Conservation (phyloP, 2,113 vertebrate genomes). For the Pogonocichla stellata region DNA sequence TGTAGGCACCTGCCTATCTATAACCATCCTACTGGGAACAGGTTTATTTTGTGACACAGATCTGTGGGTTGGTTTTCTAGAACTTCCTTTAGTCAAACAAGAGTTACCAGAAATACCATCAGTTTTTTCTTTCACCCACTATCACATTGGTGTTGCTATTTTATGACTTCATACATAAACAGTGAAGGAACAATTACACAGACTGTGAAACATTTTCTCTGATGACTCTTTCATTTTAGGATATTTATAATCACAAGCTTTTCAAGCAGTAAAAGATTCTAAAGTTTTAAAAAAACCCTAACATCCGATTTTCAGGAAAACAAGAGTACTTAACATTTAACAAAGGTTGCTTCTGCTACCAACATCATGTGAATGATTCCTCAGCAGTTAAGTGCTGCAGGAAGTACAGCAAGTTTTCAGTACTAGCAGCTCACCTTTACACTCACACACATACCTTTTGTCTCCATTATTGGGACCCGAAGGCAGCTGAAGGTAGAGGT, state of each 20-base stretch:
- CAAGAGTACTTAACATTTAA: not conserved
- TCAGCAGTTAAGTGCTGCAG: not conserved
- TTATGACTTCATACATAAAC: conserved; percentile 7
- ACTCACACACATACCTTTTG: conserved; percentile 84
- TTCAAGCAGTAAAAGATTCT: not conserved
- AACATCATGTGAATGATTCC: not conserved
- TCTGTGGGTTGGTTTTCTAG: not conserved
- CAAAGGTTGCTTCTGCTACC: not conserved
- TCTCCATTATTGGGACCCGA: conserved; percentile 92
- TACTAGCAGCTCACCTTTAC: not conserved
- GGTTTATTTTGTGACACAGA: not conserved
- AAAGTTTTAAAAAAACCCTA: not conserved
- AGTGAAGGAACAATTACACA: not conserved
- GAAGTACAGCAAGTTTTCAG: not conserved
- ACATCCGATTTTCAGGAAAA: not conserved
- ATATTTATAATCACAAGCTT: not conserved
- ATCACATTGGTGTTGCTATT: not conserved
- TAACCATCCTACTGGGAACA: not conserved
- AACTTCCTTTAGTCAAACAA: not conserved
- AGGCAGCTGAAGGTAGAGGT: conserved; percentile 99
- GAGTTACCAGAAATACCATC: not conserved
- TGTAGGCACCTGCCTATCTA: not conserved
- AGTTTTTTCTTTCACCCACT: not conserved
- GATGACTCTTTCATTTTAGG: not conserved
- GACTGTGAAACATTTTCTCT: not conserved